phyloP scores from a whole-genome alignment of 2,797 vertebrate species.

The Falco cherrug region DNA sequence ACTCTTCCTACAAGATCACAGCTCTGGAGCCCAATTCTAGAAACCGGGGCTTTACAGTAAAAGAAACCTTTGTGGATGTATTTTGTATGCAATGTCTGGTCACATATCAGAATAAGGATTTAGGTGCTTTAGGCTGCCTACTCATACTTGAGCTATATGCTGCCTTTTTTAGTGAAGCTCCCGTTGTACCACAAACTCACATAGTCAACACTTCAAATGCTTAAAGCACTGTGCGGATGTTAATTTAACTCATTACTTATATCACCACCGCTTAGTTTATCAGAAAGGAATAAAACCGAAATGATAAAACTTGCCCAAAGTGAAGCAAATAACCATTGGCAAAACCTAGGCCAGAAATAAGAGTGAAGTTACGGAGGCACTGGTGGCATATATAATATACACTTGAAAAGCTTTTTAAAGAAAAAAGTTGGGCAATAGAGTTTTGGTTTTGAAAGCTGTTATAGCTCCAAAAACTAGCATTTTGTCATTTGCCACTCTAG shows the following conservation, averaged over 20 bases:
- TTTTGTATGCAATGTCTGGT: background rate
- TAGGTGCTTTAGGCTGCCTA: background rate
- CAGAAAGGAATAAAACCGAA: background rate
- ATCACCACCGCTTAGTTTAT: background rate
- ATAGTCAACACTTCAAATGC: background rate
- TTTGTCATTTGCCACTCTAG: background rate
- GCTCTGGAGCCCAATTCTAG: background rate
- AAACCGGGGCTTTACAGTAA: background rate
- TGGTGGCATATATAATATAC: accelerated
- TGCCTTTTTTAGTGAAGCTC: background rate
- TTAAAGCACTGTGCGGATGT: background rate
- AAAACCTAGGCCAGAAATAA: background rate
- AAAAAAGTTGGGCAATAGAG: background rate
- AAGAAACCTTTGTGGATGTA: background rate
- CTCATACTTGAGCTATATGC: background rate
- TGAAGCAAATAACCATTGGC: accelerated
- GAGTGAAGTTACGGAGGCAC: too few relatives aligned
- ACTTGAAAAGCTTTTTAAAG: background rate
- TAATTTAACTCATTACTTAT: background rate
- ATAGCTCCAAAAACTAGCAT: background rate
- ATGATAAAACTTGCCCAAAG: background rate
- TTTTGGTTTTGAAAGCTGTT: background rate
- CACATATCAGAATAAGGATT: background rate
- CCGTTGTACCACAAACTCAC: background rate
- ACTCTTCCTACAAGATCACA: background rate